These are phyloP conservation scores for Petrocephalus zakoni DNA, from an alignment of 2,113 vertebrate genomes.

Conservation along the genomic window DNA sequence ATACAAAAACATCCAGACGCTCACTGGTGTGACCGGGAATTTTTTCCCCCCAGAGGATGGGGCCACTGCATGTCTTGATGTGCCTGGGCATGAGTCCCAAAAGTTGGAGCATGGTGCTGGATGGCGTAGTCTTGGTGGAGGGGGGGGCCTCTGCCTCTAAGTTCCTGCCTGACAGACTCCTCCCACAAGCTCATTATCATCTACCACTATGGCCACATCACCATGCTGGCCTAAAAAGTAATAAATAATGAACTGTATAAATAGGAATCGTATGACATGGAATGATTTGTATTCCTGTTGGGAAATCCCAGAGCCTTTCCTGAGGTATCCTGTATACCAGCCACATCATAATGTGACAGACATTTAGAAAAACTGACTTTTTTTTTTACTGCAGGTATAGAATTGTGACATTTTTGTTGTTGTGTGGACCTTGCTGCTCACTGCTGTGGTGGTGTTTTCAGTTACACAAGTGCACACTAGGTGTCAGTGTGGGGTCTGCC, in stretches of 20 bases:
- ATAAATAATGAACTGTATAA: not conserved
- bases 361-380: not conserved
- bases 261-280: not conserved
- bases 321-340: not conserved
- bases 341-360: not conserved
- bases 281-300: not conserved
- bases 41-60: slow-evolving; percentile 3
- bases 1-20: not conserved
- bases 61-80: slow-evolving; percentile 23
- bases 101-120: not conserved
- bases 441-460: not conserved
- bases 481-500: slow-evolving; percentile 51
- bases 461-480: slow-evolving; percentile 43
- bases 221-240: not conserved
- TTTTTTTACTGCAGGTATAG: not conserved
- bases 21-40: slow-evolving; percentile 32
- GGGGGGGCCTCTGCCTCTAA: not conserved
- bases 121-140: not conserved
- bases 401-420: not conserved
- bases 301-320: not conserved
- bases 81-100: slow-evolving; percentile 14
- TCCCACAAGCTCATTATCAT: not conserved
- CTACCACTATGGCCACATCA: not conserved
- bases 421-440: not conserved
- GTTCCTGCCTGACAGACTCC: not conserved